Conservation (phyloP, 1,140 invertebrate species). For the Pemphigus obesinymphae region DNA sequence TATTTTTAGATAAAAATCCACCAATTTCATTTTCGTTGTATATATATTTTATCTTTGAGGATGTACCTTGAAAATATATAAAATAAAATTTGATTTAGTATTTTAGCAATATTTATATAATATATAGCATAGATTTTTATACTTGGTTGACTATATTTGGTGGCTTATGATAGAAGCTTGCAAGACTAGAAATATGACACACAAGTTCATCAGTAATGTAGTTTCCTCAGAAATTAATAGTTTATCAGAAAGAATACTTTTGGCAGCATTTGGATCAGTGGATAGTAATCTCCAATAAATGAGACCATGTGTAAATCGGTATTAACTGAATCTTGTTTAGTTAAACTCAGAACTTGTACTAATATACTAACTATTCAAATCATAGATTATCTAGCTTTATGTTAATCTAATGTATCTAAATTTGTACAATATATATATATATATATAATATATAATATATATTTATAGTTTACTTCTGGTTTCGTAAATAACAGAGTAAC, state of each 20-base stretch:
- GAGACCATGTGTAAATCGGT: conserved; percentile 97
- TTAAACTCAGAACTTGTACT: conserved; percentile 80
- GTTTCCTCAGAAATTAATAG: conserved; percentile 99
- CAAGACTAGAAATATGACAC: conserved; percentile 97
- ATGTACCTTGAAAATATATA: too few species aligned
- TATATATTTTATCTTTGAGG: too few species aligned
- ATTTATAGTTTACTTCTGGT: conserved; percentile 69
- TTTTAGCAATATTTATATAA: too few species aligned
- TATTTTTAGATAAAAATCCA: too few species aligned
- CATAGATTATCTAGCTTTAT: conserved; percentile 98
- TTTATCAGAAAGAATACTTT: conserved; percentile 99
- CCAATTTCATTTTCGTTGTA: too few species aligned
- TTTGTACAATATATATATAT: conserved; percentile 71
- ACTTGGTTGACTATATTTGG: too few species aligned
- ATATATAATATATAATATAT: background rate
- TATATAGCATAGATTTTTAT: too few species aligned
- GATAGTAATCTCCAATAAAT: conserved; percentile 99
- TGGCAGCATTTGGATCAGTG: conserved; percentile 96
- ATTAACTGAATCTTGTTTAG: conserved; percentile 98
- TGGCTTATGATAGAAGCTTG: conserved; percentile 99
- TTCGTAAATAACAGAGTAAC: conserved; percentile 97
- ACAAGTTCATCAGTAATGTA: conserved; percentile 97
- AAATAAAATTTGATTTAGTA: too few species aligned
- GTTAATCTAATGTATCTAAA: conserved; percentile 96
- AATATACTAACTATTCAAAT: conserved; percentile 99